Conservation (phyloP, 2,113 vertebrate genomes). For the Aptenodytes patagonicus region DNA sequence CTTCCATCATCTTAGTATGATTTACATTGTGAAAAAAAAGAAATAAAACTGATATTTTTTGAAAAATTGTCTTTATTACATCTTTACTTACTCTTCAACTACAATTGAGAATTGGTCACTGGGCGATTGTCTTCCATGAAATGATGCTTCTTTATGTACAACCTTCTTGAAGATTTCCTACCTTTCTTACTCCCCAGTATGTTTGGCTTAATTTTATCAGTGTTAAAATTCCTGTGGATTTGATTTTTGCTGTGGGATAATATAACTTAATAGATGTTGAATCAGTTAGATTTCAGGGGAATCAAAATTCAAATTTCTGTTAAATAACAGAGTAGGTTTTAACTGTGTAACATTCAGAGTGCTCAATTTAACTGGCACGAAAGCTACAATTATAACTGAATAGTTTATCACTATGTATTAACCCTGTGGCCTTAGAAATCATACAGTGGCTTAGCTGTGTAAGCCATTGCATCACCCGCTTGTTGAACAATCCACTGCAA, state of each 20-base stretch:
- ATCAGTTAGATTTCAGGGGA: slow-evolving; percentile 2
- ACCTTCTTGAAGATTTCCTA: background rate
- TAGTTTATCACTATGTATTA: slow-evolving; percentile 60
- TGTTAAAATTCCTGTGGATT: background rate
- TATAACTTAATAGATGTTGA: background rate
- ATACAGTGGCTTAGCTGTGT: background rate
- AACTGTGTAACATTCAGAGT: slow-evolving; percentile 3
- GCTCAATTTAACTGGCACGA: slow-evolving; percentile 20
- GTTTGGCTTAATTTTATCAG: background rate
- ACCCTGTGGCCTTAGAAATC: slow-evolving; percentile 41
- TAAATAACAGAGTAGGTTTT: slow-evolving; percentile 47
- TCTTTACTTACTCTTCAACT: background rate
- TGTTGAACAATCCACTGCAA: slow-evolving; percentile 40
- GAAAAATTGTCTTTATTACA: background rate
- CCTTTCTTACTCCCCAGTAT: background rate
- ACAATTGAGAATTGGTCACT: background rate
- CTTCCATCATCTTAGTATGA: background rate
- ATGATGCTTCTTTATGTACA: background rate
- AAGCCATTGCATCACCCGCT: slow-evolving; percentile 33
- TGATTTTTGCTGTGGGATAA: background rate
- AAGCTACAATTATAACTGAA: slow-evolving; percentile 55
- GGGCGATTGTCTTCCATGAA: background rate
- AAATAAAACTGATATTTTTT: background rate
- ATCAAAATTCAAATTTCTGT: slow-evolving; percentile 43
- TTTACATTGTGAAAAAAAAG: background rate